Base-by-base conservation (phyloP, 2,797 vertebrate genomes). In the Hozukius guyotensis region DNA sequence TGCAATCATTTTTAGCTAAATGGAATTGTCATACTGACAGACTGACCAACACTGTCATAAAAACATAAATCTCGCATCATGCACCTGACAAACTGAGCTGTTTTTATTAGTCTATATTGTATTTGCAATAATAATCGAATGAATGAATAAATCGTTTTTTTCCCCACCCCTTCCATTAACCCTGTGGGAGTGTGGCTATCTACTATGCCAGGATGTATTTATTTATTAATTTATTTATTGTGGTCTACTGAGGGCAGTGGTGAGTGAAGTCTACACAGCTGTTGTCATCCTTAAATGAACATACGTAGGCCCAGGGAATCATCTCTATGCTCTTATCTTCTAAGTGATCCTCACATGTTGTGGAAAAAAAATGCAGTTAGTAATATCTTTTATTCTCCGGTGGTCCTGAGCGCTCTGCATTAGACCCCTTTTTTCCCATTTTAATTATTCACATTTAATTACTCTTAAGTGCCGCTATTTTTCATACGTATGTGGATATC, bases 391-490 rank as follows among this genome's bases (percentile, higher is more conserved):
- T 78, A 70, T 75, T 87, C 86, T 86, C 84, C 0, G 16, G 80
- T 81, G 87, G 38, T 82, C 70, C 8, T 20, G 14, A 53, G 68
- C 14, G 16, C 78, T 83, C 79, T 78, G 38, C 77, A 60, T 87
- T 89, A 82, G 78, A 85, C 77, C 73, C 70, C 77, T 74, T 79
- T 82, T 49, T 16, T 69, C 75, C 66, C 78, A 64, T 92, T 94
- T 93, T 93, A 93, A 93, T 95, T 93, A 94, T 88, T 89, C 82
- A 52, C 75, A 80, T 94, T 94, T 93, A 94, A 94, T 93, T 93
- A 93, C 84, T 78, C 78, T 79, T 81, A 89, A 90, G 73, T 90
- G 82, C 70, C 4, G 57, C 38, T 66, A 81, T 74, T 84, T 62
- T 72, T 24, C n/a, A 62, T 78, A 71, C 67, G 63, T 72, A 65